Evolutionary conservation across 2,888 invertebrate genomes (phyloP), one percentile per base, ranked within the genome.

Genomic region (Emmelina monodactyla): DNA sequence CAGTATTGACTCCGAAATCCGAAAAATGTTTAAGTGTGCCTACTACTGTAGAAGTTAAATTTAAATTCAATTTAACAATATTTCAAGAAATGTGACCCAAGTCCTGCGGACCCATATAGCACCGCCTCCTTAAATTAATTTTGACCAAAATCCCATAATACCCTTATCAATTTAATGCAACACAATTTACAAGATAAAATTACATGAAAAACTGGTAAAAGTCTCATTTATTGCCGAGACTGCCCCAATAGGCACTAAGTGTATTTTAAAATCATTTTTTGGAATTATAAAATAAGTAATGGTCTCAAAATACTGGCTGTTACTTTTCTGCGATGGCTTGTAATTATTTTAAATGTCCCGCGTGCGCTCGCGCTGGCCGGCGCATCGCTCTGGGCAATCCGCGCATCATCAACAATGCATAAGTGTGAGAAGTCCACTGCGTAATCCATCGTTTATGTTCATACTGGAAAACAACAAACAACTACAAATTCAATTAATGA

Each of bases 331-430:
- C 58, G 66, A 71, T 71, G 76, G 78, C 79, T 81, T 80, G 78
- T 81, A 81, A 81, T 81, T 81, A 81, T 81, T 80, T 79, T 79
- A 79, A 81, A 80, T 79, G 78, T 80, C 75, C 78, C 78, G 80
- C 75, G 55, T 53, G 60, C 56, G 63, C 55, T 49, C 32, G 56
- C 51, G 53, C 45, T 43, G 45, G 19, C 31, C 36, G 16, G 35
- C 48, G 46, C 50, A 42, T 41, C 45, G 47, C 44, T 37, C 32
- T 35, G 37, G 46, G 45, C 45, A 37, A 46, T 59, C 61, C 57
- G 57, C 51, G 47, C 62, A 55, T 62, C 66, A 70, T 71, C 70
- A 56, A 61, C 60, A 59, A 69, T 61, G 72, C 73, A 71, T n/a
- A n/a, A n/a, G n/a, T n/a, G n/a, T n/a, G n/a, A n/a, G n/a, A n/a